Base-by-base conservation (phyloP, 2,797 vertebrate genomes). In the Borostomias antarcticus region DNA sequence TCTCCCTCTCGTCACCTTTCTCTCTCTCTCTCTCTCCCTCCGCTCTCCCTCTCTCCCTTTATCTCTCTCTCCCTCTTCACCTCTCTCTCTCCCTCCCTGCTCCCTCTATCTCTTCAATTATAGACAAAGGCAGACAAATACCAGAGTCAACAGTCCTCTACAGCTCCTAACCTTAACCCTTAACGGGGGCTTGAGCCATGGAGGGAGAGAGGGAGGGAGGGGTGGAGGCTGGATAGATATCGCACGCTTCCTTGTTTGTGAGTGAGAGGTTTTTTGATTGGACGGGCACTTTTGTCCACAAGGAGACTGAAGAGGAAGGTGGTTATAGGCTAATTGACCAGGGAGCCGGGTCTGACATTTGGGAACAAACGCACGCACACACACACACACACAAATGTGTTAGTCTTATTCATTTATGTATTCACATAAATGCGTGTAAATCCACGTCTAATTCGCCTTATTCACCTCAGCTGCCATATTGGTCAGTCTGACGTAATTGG, bases 211-310 rank as follows among this genome's bases (percentile, higher is more conserved):
- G 65, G 51, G 70, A 51, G 35, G 58, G 56, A 57, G 11, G 64
- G 62, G 35, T 48, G 33, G 50, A 47, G 45, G 32, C 29, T 28
- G 56, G 21, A 77, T 66, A 51, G 54, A 69, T 78, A 64, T 68
- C 65, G 59, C 54, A 66, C 57, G 50, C 72, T 15, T 5, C 54
- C 73, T 84, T 57, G 77, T 79, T 66, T 84, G 64, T 71, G 50
- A 59, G 56, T 17, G 40, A 72, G 53, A 66, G 62, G 57, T 69
- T 79, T 75, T 79, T 79, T 76, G 59, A 80, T 73, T 79, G 76
- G 61, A 66, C 28, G 29, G n/a, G 5, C 33, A 9, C 13, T 10
- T 19, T 8, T 53, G 66, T 63, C 64, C 69, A 61, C 58, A 56
- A 77, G 59, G 58, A 52, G 69, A 71, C 66, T 51, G 66, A 47